These are phyloP conservation scores for Rhipidura dahli DNA, from an alignment of 2,113 vertebrate species.

Conservation along the genomic window DNA sequence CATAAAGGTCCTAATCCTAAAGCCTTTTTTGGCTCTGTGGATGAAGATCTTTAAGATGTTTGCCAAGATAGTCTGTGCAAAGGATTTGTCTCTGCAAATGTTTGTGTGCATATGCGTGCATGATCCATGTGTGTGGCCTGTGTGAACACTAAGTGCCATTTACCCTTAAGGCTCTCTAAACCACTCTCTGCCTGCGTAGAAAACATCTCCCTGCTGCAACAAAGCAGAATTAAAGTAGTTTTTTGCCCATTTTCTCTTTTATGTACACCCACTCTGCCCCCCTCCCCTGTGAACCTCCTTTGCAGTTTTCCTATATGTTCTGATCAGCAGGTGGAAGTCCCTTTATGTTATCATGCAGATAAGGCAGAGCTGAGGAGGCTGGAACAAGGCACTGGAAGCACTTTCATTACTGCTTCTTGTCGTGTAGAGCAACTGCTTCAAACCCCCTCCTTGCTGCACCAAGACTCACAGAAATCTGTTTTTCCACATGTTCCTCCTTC, in stretches of 20 bases:
- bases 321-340: background rate
- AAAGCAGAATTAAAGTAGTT: background rate
- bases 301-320: background rate
- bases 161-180: slow-evolving; percentile 58
- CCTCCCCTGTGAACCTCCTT: background rate
- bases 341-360: background rate
- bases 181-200: background rate
- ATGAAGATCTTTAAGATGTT: slow-evolving; percentile 25
- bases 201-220: background rate
- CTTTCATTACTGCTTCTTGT: background rate
- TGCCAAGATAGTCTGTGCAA: slow-evolving; percentile 44
- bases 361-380: background rate
- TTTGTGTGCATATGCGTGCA: background rate
- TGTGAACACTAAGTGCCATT: slow-evolving; percentile 36
- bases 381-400: background rate
- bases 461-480: background rate
- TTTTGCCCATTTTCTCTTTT: background rate
- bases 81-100: slow-evolving; percentile 55
- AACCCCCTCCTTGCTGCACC: no score
- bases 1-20: background rate
- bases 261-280: background rate
- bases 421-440: background rate
- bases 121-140: slow-evolving; percentile 63
- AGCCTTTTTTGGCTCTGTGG: background rate
- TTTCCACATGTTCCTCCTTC: background rate